phyloP scores from a whole-genome alignment of 2,888 invertebrate genomes.

The Deroplatys truncata region DNA sequence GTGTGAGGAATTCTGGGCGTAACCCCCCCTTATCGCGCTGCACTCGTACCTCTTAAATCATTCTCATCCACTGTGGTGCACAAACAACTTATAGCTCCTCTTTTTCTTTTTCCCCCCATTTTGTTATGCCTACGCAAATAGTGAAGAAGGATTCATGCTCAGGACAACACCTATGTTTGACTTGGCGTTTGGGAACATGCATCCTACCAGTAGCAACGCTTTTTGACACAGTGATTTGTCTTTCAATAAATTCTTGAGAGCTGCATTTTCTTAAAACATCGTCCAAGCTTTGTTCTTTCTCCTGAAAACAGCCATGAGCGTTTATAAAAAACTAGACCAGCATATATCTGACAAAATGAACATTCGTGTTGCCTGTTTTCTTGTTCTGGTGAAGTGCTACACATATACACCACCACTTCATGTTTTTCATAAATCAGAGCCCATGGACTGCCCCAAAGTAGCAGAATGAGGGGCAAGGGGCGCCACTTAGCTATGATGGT shows the following conservation, averaged over 20 bases:
- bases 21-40: not conserved
- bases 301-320: not conserved
- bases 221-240: not conserved
- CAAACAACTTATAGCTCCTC: slow-evolving; percentile 1
- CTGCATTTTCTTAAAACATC: not conserved
- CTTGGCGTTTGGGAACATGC: not conserved
- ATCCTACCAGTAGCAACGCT: not conserved
- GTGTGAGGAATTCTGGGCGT: slow-evolving; percentile 1
- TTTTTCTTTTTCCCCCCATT: not conserved
- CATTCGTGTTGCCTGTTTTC: not conserved
- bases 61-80: not conserved
- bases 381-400: not conserved
- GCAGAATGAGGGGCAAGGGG: no score
- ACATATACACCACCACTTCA: no score
- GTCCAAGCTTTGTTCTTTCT: not conserved
- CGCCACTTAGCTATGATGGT: no score
- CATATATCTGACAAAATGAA: not conserved
- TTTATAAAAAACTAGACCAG: not conserved
- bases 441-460: no score
- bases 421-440: no score
- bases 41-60: slow-evolving; percentile 1
- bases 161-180: not conserved
- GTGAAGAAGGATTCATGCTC: not conserved
- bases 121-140: not conserved
- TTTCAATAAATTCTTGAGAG: not conserved